phyloP scores from a whole-genome alignment of 2,113 vertebrate genomes.

The Oreocharis arfaki region DNA sequence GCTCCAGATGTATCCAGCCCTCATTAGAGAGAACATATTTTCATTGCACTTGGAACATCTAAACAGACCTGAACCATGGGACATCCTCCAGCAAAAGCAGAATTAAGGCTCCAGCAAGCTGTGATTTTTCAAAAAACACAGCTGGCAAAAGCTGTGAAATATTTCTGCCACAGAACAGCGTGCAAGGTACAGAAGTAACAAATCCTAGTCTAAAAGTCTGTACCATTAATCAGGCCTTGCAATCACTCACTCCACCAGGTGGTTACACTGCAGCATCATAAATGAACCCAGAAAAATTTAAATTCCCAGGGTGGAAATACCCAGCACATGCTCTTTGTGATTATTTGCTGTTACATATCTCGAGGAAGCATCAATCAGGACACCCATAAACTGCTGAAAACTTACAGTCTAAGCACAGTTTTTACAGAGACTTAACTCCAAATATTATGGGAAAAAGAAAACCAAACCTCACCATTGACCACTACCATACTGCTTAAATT shows the following conservation, averaged over 20 bases:
- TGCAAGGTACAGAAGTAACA: neutral
- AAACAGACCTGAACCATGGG: neutral
- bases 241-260: neutral
- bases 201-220: neutral
- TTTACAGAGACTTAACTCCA: neutral
- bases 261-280: neutral
- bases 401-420: neutral
- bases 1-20: neutral
- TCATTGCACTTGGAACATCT: neutral
- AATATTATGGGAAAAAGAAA: neutral
- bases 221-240: neutral
- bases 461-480: neutral
- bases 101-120: neutral
- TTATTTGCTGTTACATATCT: neutral
- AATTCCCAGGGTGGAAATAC: neutral
- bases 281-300: neutral
- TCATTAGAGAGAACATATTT: neutral
- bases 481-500: neutral
- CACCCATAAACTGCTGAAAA: neutral
- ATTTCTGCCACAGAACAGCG: neutral
- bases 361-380: neutral
- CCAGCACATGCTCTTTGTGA: neutral
- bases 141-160: neutral
- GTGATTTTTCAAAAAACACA: neutral
- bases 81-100: neutral